Conservation (phyloP, 2,888 invertebrate genomes). For the Deilephila porcellus region DNA sequence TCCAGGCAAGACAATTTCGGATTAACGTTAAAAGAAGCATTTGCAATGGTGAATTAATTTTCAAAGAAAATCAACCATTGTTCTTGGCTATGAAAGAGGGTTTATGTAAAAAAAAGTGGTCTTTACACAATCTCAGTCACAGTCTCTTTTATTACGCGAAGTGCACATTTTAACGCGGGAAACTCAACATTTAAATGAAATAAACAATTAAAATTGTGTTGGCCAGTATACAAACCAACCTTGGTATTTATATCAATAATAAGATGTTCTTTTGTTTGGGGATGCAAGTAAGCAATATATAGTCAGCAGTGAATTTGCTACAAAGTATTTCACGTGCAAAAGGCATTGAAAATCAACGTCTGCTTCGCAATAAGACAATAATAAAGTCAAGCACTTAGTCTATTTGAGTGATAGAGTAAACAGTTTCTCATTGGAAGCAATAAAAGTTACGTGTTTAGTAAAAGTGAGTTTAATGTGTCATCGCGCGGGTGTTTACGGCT, state of each 20-base stretch:
- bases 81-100: not conserved
- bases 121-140: not conserved
- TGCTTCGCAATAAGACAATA: not conserved
- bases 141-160: not conserved
- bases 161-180: too few species aligned
- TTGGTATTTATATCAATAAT: too few species aligned
- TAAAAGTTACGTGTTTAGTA: constrained; percentile 55
- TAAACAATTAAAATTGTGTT: too few species aligned
- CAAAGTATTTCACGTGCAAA: not conserved
- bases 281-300: too few species aligned
- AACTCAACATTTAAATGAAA: too few species aligned
- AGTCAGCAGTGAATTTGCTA: not conserved
- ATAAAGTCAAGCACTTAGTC: not conserved
- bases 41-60: not conserved
- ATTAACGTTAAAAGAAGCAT: not conserved
- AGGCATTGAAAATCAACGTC: not conserved
- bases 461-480: constrained; percentile 64
- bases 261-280: too few species aligned
- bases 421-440: constrained; percentile 37
- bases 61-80: not conserved
- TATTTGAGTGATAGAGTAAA: constrained; percentile 12
- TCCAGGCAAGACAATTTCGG: not conserved
- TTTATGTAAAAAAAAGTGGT: not conserved
- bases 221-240: too few species aligned
- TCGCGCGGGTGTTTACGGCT: constrained; percentile 62